Conservation (phyloP, 64 coral and sea anemone genomes). For the Astreopora myriophthalma region DNA sequence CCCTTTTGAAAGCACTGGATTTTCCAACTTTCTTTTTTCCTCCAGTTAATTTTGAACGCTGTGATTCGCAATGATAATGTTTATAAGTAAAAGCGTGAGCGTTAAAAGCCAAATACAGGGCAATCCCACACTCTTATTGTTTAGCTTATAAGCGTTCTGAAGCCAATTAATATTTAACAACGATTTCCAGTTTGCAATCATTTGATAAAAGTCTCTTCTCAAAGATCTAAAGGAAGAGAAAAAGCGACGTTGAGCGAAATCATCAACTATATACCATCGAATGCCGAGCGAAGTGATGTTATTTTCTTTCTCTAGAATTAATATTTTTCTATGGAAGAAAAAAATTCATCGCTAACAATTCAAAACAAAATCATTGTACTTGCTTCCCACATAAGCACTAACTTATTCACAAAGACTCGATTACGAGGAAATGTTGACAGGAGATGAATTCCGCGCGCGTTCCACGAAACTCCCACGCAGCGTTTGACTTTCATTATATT, state of each 20-base stretch:
- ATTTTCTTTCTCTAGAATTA: neutral
- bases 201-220: neutral
- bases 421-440: neutral
- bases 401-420: conserved; percentile 15
- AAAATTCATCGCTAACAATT: neutral
- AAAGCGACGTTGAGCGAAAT: neutral
- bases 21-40: neutral
- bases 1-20: neutral
- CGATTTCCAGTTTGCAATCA: neutral
- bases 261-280: neutral
- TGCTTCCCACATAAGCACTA: conserved; percentile 1
- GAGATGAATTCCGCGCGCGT: neutral
- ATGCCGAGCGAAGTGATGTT: neutral
- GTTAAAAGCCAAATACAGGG: neutral
- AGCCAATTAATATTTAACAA: conserved; percentile 59
- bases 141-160: neutral
- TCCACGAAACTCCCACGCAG: neutral
- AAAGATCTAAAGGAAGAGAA: neutral
- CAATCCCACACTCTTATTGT: neutral
- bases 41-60: neutral
- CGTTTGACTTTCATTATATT: neutral
- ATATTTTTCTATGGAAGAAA: neutral
- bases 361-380: conserved; percentile 37
- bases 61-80: neutral
- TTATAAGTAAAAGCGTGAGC: neutral